These are phyloP conservation scores for Bugula neritina DNA, from an alignment of 2,888 invertebrate genomes.

Conservation along the genomic window DNA sequence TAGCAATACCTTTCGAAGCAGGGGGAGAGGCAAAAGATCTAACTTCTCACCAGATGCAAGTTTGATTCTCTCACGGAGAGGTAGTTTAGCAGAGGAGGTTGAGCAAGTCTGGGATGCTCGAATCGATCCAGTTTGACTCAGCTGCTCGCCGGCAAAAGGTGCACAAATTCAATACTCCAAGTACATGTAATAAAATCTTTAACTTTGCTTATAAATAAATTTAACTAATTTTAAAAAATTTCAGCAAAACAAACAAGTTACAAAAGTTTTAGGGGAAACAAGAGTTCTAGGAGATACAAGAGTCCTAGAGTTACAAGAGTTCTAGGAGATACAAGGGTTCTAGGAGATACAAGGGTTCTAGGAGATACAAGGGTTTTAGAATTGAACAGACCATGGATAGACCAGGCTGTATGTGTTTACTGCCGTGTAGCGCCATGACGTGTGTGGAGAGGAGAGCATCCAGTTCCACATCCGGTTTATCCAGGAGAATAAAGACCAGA, in stretches of 20 bases:
- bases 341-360: too few relatives aligned
- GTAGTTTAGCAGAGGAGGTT: slow-evolving; percentile 34
- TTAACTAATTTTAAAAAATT: too few relatives aligned
- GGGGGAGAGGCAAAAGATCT: slow-evolving; percentile 68
- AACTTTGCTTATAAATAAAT: too few relatives aligned
- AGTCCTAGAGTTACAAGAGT: too few relatives aligned
- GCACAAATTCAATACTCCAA: too few relatives aligned
- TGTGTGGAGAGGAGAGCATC: slow-evolving; percentile 75
- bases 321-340: too few relatives aligned
- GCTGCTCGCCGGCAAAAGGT: too few relatives aligned
- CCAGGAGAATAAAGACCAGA: slow-evolving; percentile 80
- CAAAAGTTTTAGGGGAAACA: too few relatives aligned
- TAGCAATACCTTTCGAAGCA: slow-evolving; percentile 65
- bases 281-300: too few relatives aligned
- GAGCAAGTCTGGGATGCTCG: background rate
- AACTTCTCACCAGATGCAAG: slow-evolving; percentile 61
- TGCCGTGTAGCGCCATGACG: slow-evolving; percentile 66
- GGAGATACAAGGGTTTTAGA: too few relatives aligned
- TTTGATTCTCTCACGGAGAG: slow-evolving; percentile 61
- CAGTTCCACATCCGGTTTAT: slow-evolving; percentile 75
- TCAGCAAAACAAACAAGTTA: too few relatives aligned
- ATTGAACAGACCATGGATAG: slow-evolving; percentile 3
- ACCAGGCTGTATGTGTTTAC: background rate
- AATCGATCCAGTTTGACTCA: background rate
- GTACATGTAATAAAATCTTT: too few relatives aligned